Conservation (phyloP, 2,888 invertebrate genomes). For the Metalampra italica region DNA sequence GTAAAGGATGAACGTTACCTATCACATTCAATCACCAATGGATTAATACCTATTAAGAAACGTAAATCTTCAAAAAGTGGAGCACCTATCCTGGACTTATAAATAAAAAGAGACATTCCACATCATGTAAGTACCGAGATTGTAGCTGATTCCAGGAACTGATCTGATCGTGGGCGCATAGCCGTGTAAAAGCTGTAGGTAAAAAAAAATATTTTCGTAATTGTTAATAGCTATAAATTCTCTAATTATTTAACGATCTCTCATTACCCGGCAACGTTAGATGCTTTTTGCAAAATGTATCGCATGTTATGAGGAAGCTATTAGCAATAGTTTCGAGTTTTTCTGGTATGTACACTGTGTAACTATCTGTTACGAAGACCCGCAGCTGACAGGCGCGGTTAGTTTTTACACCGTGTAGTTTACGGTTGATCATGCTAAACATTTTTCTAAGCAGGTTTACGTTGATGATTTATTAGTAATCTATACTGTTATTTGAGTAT, state of each 20-base stretch:
- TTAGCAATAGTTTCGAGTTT: conserved; percentile 36
- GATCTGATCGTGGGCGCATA: too few species aligned
- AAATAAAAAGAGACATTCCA: too few species aligned
- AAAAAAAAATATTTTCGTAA: background rate
- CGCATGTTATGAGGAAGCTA: conserved; percentile 34
- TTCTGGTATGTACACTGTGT: conserved; percentile 21
- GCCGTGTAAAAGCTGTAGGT: too few species aligned
- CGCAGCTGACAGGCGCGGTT: conserved; percentile 36
- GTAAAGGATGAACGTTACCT: too few species aligned
- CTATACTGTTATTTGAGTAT: background rate
- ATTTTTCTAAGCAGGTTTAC: conserved; percentile 39
- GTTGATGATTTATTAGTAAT: conserved; percentile 18
- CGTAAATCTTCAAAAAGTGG: too few species aligned
- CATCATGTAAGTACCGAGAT: too few species aligned
- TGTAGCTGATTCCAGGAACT: too few species aligned
- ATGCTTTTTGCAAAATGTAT: conserved; percentile 14
- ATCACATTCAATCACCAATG: too few species aligned
- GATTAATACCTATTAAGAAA: too few species aligned
- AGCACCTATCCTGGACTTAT: too few species aligned
- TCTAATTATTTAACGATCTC: conserved; percentile 3
- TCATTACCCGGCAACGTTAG: conserved; percentile 6
- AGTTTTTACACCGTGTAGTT: conserved; percentile 42
- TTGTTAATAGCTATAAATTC: background rate
- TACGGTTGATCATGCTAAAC: conserved; percentile 39
- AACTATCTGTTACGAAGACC: conserved; percentile 38